Evolutionary conservation across 2,113 vertebrate species (phyloP).

Genomic region (Stercorarius parasiticus): DNA sequence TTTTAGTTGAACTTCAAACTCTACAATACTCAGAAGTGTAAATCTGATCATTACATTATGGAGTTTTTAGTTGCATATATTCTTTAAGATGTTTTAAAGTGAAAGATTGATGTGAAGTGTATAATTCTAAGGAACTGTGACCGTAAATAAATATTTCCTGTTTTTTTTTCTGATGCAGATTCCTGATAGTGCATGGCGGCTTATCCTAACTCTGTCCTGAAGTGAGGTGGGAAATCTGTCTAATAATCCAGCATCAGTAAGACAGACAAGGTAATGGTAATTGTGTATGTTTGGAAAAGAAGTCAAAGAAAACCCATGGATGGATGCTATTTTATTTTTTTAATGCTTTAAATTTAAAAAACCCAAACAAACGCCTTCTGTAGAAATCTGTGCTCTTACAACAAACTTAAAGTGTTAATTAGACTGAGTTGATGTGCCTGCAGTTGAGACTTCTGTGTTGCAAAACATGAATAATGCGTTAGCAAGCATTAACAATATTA

Average conservation of each 20-base stretch:
- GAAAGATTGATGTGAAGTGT: not conserved
- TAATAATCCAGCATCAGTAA: not conserved
- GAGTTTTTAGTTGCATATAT: not conserved
- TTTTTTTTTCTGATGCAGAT: not conserved
- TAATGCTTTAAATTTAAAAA: not conserved
- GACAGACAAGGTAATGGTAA: slow-evolving; percentile 21
- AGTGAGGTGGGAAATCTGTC: slow-evolving; percentile 21
- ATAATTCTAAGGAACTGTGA: not conserved
- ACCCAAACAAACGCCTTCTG: not conserved
- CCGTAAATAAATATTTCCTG: not conserved
- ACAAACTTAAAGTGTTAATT: not conserved
- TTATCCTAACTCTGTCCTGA: not conserved
- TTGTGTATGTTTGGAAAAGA: not conserved
- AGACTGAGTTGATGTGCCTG: not conserved
- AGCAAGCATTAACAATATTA: not conserved
- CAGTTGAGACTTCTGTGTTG: not conserved
- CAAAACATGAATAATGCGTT: not conserved
- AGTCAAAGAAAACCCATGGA: not conserved
- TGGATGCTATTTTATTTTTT: not conserved
- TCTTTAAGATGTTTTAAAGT: not conserved
- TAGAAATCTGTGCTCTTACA: not conserved
- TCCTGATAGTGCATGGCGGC: slow-evolving; percentile 40
- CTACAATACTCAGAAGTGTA: not conserved
- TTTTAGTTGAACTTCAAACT: not conserved
- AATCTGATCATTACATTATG: not conserved